phyloP scores from a whole-genome alignment of 2,113 vertebrate genomes.

The Psittacara wagleri region DNA sequence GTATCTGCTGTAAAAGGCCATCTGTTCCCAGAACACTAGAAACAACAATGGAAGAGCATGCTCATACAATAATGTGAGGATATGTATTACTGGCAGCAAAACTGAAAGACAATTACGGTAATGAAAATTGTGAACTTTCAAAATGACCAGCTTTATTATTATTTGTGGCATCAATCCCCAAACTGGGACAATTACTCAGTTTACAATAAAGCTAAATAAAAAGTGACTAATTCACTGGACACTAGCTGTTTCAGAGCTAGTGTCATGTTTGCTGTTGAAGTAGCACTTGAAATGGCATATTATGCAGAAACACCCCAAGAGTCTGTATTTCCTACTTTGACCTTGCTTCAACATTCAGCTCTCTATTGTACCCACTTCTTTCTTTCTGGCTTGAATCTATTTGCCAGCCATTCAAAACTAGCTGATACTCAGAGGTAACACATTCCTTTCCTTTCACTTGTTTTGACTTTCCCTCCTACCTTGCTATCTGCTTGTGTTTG shows the following conservation, averaged over 20 bases:
- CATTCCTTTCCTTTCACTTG: background rate
- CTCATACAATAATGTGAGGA: background rate
- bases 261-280: background rate
- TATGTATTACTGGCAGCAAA: slow-evolving; percentile 38
- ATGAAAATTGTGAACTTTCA: slow-evolving; percentile 53
- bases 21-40: slow-evolving; percentile 40
- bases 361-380: background rate
- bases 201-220: slow-evolving; percentile 40
- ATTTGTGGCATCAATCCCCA: background rate
- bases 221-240: slow-evolving; percentile 22
- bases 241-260: background rate
- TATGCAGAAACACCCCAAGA: background rate
- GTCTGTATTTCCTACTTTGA: background rate
- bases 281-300: background rate
- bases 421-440: background rate
- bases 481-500: background rate
- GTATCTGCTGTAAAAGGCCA: slow-evolving; percentile 37
- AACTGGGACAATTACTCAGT: slow-evolving; percentile 31
- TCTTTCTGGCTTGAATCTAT: background rate
- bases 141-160: slow-evolving; percentile 43
- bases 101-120: slow-evolving; percentile 40
- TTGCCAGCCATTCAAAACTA: background rate
- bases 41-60: slow-evolving; percentile 39
- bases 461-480: background rate
- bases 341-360: background rate